These are phyloP conservation scores for Poeciliopsis paucimaculata DNA, from an alignment of 2,797 vertebrate species.

Conservation along the genomic window DNA sequence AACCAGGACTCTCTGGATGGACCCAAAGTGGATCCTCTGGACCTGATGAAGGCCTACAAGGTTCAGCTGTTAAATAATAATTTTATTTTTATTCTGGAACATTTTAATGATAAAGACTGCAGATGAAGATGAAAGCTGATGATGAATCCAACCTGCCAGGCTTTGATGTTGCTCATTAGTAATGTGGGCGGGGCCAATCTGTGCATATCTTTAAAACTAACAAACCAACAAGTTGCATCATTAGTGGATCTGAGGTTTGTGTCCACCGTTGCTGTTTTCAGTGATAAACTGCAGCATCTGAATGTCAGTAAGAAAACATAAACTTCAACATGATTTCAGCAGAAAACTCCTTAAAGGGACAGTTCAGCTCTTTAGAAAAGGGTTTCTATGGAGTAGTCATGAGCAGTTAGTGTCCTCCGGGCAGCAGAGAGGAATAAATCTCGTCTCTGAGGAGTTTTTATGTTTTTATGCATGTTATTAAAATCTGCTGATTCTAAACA, in stretches of 20 bases:
- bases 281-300: too few species aligned
- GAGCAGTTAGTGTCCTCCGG: neutral
- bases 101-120: neutral
- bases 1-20: constrained; percentile 85
- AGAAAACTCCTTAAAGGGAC: neutral
- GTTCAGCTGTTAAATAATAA: constrained; percentile 51
- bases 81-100: neutral
- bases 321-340: neutral
- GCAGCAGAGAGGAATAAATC: neutral
- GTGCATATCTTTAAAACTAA: neutral
- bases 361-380: neutral
- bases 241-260: neutral
- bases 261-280: neutral
- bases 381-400: neutral
- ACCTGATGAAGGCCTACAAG: constrained; percentile 87
- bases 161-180: neutral
- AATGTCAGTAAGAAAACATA: neutral
- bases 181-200: neutral
- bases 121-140: neutral
- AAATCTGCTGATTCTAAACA: neutral
- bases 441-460: too few species aligned
- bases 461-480: too few species aligned
- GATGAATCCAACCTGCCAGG: neutral
- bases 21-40: constrained; percentile 84
- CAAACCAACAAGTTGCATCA: neutral